phyloP scores from a whole-genome alignment of 2,888 invertebrate species.

The Tetanocera ferruginea region DNA sequence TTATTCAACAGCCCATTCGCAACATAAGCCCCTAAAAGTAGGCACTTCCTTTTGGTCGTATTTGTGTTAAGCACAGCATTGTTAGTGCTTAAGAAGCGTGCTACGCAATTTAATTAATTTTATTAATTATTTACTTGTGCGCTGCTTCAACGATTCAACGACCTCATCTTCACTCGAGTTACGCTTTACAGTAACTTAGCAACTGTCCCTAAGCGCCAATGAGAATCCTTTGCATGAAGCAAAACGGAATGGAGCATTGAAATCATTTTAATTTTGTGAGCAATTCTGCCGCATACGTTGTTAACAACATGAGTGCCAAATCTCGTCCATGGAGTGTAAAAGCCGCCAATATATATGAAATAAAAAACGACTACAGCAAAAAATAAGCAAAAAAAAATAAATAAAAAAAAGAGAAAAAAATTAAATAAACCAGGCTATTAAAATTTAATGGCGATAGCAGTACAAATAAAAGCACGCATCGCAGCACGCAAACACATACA shows the following conservation, averaged over 20 bases:
- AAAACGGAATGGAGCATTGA: too few species aligned
- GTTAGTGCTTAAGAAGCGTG: neutral
- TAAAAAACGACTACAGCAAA: neutral
- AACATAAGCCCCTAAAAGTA: too few species aligned
- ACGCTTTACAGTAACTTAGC: neutral
- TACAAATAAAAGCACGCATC: neutral
- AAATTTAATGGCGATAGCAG: neutral
- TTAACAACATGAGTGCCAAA: too few species aligned
- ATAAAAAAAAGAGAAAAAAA: neutral
- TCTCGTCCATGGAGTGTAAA: too few species aligned
- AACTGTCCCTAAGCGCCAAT: too few species aligned
- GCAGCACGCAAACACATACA: neutral
- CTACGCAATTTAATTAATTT: neutral
- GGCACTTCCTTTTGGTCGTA: too few species aligned
- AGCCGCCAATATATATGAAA: too few species aligned
- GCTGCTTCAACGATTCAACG: neutral
- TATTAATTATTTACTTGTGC: neutral
- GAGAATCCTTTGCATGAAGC: too few species aligned
- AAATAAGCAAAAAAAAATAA: neutral
- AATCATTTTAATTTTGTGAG: too few species aligned
- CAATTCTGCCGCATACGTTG: too few species aligned
- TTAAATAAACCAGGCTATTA: neutral
- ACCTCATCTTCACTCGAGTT: neutral
- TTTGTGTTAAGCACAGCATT: neutral
- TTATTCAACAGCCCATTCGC: too few species aligned